A percentile compares a stretch with the other conserved stretches of the same genome.
These are phyloP conservation scores for Eptatretus atami DNA, from an alignment of 2,797 vertebrate genomes.

Conservation along the genomic window DNA sequence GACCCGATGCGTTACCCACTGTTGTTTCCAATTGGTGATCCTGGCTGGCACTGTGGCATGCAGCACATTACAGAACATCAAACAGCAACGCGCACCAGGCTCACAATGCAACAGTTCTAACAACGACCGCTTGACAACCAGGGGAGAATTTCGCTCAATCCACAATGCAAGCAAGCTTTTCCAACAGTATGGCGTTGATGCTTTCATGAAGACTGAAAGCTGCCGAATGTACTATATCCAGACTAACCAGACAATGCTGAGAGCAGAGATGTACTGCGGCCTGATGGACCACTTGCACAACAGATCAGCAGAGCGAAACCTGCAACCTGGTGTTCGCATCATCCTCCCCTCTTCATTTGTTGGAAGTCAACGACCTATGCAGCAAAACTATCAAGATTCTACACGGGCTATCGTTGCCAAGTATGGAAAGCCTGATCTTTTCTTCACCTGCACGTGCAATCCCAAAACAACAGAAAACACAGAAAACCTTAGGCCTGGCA, in stretches of 20 bases:
- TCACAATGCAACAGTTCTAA: background rate
- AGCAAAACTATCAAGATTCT: background rate
- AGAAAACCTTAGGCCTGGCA: too few relatives aligned
- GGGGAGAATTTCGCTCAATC: conserved; percentile 1
- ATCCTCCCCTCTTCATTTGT: background rate
- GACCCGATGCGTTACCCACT: background rate
- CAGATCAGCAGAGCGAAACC: background rate
- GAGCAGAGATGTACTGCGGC: conserved; percentile 1
- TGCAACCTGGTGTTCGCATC: background rate
- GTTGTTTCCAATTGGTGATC: conserved; percentile 3
- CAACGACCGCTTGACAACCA: background rate
- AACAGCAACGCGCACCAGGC: background rate
- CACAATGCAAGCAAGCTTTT: background rate
- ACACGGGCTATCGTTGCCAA: too few relatives aligned
- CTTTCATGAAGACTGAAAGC: background rate
- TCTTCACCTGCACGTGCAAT: too few relatives aligned
- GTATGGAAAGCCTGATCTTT: too few relatives aligned
- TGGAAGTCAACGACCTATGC: background rate
- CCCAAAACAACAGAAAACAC: too few relatives aligned
- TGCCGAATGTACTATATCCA: background rate
- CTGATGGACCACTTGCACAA: conserved; percentile 1
- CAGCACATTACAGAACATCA: background rate
- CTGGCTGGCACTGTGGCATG: conserved; percentile 2
- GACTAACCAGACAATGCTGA: background rate
- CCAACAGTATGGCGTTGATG: background rate